Evolutionary conservation across 2,888 invertebrate genomes (phyloP).

Genomic region (Pristionchus exspectatus): DNA sequence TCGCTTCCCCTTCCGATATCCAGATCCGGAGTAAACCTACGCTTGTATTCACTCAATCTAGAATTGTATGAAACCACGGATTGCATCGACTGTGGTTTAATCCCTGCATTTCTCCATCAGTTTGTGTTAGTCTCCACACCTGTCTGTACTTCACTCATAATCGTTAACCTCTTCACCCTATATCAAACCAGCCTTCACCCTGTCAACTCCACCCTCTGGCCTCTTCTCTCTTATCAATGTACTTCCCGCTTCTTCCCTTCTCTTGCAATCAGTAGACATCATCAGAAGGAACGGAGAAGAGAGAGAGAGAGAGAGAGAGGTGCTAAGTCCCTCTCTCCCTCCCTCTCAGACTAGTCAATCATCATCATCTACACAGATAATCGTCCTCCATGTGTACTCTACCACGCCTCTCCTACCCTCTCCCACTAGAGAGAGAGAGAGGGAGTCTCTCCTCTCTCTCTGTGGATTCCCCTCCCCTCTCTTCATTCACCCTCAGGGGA

Average conservation of each 20-base stretch:
- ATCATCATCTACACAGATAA: constrained; percentile 48
- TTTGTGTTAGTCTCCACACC: not conserved
- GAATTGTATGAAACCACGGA: not conserved
- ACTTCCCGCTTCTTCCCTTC: not conserved
- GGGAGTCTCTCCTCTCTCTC: constrained; percentile 28
- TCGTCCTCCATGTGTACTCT: constrained; percentile 31
- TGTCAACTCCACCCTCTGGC: not conserved
- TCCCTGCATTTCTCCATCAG: not conserved
- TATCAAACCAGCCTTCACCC: not conserved
- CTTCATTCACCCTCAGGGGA: constrained; percentile 22
- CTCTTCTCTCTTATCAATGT: not conserved
- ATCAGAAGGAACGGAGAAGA: not conserved
- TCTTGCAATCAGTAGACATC: constrained; percentile 28
- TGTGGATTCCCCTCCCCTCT: constrained; percentile 13
- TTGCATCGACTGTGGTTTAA: not conserved
- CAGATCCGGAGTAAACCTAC: not conserved
- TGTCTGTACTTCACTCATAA: not conserved
- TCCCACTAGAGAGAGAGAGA: constrained; percentile 12
- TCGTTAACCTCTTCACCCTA: not conserved
- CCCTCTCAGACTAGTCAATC: constrained; percentile 33
- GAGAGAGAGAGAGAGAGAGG: not conserved
- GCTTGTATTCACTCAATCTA: not conserved
- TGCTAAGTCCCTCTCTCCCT: constrained; percentile 8
- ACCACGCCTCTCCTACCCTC: constrained; percentile 40
- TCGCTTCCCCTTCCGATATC: constrained; percentile 32